Evolutionary conservation across 2,888 invertebrate genomes (phyloP), one percentile per base, ranked within the genome.

Genomic region (Morinoia aosen): DNA sequence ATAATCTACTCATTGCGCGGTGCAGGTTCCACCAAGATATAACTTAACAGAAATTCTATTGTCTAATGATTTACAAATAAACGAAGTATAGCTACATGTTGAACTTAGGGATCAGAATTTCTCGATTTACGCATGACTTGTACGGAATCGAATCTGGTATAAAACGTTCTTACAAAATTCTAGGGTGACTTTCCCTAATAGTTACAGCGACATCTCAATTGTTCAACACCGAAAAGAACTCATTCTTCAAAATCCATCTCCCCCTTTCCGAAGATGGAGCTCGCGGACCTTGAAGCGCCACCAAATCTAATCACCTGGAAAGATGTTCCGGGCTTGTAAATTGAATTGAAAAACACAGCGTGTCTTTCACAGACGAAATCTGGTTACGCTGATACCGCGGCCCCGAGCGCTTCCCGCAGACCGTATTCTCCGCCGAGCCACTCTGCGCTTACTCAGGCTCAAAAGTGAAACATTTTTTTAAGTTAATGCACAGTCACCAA

Each of bases 371-470:
- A 19, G 90, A 90, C 90, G 14, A 90, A 90, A 90, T 90, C 90
- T 90, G 90, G 90, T 90, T 90, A 90, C 90, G 90, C 90, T 90
- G 90, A 90, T 90, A 48, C 90, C 10, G 39, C 76, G 76, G 76
- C 25, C 76, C 25, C 48, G 48, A 76, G 76, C 19, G 76, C 76
- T 16, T 76, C 33, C 8, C 76, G 33, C 76, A 25, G 33, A 25
- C 25, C 25, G 25, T 76, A 33, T 19, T 76, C 76, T 76, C 76
- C 25, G 76, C 33, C 76, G 33, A 33, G 76, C 76, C 76, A 33
- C 76, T 19, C 7, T 19, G 25, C 25, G 16, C 25, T 76, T 76
- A 33, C 76, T 76, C 25, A 76, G 8, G 2, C 76, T 10, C 2
- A 33, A 76, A 76, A 14, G 25, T 16, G 8, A 25, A 16, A 25